phyloP scores from a whole-genome alignment of 1,140 invertebrate species.

The Lysiphlebus fabarum region DNA sequence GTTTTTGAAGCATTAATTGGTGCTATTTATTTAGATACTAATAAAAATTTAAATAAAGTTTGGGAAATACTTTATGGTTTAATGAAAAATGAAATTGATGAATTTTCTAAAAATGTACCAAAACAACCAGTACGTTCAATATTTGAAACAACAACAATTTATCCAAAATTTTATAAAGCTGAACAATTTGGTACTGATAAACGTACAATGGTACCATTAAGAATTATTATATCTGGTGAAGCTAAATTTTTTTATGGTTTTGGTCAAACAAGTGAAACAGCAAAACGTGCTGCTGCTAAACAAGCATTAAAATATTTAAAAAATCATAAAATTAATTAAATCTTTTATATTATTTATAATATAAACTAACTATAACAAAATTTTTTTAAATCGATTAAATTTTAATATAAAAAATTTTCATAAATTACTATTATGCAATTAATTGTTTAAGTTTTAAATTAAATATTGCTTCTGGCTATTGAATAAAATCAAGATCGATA shows the following conservation, averaged over 20 bases:
- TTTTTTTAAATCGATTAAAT: too few relatives aligned
- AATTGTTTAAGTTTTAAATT: too few relatives aligned
- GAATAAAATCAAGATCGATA: too few relatives aligned
- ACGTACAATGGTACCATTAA: conserved; percentile 61
- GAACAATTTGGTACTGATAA: conserved; percentile 38
- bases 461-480: too few relatives aligned
- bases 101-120: conserved; percentile 70
- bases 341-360: too few relatives aligned
- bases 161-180: conserved; percentile 56
- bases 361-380: too few relatives aligned
- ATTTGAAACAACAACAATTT: conserved; percentile 66
- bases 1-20: conserved; percentile 90
- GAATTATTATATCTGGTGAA: conserved; percentile 59
- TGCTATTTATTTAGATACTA: conserved; percentile 87
- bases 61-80: conserved; percentile 81
- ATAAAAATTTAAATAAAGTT: conserved; percentile 70
- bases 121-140: conserved; percentile 85
- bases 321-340: too few relatives aligned
- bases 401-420: too few relatives aligned
- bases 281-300: conserved; percentile 74
- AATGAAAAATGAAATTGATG: conserved; percentile 70
- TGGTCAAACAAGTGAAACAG: conserved; percentile 64
- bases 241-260: conserved; percentile 64
- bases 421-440: too few relatives aligned
- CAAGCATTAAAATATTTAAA: conserved; percentile 59